Evolutionary conservation across 2,797 vertebrate species (phyloP).

Genomic region (Falco columbarius): DNA sequence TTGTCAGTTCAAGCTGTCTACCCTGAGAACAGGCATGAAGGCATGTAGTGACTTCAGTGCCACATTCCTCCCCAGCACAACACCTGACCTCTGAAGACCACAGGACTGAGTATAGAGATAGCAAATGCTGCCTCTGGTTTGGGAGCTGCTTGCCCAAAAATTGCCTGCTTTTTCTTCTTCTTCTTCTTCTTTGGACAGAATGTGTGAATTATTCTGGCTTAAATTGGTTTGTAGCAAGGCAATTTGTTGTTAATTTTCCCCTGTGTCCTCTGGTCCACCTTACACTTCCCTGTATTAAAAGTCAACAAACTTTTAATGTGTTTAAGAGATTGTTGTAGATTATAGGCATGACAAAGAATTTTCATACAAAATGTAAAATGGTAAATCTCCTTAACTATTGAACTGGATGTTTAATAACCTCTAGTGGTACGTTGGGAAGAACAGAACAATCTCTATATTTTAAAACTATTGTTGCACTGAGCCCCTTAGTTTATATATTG

Average conservation of each 20-base stretch:
- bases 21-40: not conserved
- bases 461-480: constrained; percentile 26
- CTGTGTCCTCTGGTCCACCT: not conserved
- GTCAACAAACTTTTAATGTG: not conserved
- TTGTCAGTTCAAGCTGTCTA: not conserved
- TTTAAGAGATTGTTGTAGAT: not conserved
- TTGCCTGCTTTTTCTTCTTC: not conserved
- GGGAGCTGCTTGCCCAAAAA: not conserved
- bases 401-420: constrained; percentile 22
- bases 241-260: not conserved
- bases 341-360: not conserved
- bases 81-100: not conserved
- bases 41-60: not conserved
- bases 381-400: constrained; percentile 24
- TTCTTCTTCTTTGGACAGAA: not conserved
- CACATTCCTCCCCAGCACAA: not conserved
- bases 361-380: not conserved
- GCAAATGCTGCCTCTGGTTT: not conserved
- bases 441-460: constrained; percentile 29
- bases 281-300: not conserved
- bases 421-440: not conserved
- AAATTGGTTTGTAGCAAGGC: not conserved
- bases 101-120: not conserved
- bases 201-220: not conserved
- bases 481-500: constrained; percentile 50